phyloP scores from a whole-genome alignment of 2,797 vertebrate genomes.

The Lithobates sylvaticus region DNA sequence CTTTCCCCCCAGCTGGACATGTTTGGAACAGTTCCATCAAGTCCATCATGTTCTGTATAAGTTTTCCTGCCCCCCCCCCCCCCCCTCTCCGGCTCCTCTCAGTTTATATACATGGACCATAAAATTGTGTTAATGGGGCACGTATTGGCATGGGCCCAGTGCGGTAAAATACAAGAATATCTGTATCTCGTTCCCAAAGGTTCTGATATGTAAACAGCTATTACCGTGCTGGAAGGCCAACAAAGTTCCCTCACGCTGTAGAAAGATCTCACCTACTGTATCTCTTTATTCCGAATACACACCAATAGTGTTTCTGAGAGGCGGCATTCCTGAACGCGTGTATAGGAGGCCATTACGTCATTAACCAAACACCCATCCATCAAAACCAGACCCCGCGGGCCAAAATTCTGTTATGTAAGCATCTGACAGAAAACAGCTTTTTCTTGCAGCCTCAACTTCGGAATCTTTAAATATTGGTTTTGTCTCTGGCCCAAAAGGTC shows the following conservation, averaged over 20 bases:
- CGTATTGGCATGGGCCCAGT: not conserved
- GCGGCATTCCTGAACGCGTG: not conserved
- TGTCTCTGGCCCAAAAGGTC: not conserved
- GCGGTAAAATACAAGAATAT: no score
- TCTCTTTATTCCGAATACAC: not conserved
- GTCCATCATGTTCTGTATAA: no score
- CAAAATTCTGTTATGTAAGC: not conserved
- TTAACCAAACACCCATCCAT: not conserved
- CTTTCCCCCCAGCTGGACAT: no score
- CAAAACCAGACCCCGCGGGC: not conserved
- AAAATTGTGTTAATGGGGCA: not conserved
- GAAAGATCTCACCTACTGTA: not conserved
- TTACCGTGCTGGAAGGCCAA: not conserved
- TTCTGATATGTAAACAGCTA: not conserved
- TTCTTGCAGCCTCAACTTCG: not conserved
- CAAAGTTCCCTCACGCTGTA: not conserved
- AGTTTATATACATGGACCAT: not conserved
- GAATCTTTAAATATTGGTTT: constrained; percentile 2
- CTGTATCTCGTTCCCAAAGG: not conserved
- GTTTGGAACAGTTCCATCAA: no score
- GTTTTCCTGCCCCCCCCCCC: not conserved
- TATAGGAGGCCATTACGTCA: not conserved
- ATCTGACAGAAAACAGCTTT: not conserved
- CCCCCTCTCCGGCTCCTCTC: not conserved
- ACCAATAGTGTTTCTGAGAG: not conserved